These are phyloP conservation scores for Chlorodrepanis virens DNA, from an alignment of 2,113 vertebrate genomes.

Conservation along the genomic window DNA sequence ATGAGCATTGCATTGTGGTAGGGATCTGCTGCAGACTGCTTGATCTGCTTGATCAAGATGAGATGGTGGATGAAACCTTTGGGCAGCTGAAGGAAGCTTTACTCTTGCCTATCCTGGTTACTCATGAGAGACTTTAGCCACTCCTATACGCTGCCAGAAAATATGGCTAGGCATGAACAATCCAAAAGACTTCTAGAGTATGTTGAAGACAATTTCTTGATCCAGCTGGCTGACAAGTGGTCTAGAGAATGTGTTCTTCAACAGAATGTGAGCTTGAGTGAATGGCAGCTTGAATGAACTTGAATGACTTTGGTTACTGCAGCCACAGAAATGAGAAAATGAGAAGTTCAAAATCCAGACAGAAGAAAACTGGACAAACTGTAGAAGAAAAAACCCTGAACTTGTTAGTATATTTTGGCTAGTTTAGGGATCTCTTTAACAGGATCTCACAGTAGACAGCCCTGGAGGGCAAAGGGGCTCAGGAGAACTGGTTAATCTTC, in stretches of 20 bases:
- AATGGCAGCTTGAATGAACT: neutral
- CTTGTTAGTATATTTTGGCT: neutral
- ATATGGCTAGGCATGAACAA: neutral
- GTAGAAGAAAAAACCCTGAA: neutral
- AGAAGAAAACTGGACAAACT: neutral
- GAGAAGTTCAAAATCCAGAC: neutral
- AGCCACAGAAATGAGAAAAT: neutral
- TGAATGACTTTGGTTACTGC: neutral
- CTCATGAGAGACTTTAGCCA: neutral
- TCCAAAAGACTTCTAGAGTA: neutral
- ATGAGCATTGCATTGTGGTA: neutral
- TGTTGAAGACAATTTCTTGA: neutral
- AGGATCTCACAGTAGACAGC: neutral
- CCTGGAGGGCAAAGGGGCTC: neutral
- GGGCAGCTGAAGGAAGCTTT: neutral
- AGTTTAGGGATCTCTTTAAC: neutral
- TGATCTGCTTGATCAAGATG: neutral
- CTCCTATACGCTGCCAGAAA: neutral
- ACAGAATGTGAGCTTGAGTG: neutral
- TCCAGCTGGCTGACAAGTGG: neutral
- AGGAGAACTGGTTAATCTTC: neutral
- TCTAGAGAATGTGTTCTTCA: neutral
- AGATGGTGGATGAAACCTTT: neutral
- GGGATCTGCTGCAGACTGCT: neutral
- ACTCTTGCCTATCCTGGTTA: neutral